Conservation (phyloP, 2,888 invertebrate species). For the Lottia gigantea region DNA sequence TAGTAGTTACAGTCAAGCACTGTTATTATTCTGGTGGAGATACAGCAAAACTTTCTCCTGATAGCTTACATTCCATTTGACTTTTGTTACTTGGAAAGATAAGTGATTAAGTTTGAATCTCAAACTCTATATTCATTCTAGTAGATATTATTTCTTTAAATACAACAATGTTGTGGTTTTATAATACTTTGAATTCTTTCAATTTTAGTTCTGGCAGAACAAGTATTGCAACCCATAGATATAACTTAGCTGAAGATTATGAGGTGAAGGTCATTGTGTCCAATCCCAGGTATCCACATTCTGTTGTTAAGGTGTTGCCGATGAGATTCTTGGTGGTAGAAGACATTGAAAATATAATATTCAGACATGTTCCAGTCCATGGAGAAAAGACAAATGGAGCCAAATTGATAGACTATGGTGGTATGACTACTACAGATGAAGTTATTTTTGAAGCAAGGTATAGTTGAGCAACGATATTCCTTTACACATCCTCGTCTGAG, state of each 20-base stretch:
- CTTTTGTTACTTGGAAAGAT: too few species aligned
- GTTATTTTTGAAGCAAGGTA: neutral
- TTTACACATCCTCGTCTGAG: constrained; percentile 1
- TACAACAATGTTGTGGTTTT: too few species aligned
- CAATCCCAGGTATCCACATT: constrained; percentile 46
- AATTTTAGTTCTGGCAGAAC: constrained; percentile 38
- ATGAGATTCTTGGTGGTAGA: constrained; percentile 49
- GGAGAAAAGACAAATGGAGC: constrained; percentile 10
- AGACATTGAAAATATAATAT: constrained; percentile 37
- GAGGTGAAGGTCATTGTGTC: constrained; percentile 44
- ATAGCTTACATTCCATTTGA: too few species aligned
- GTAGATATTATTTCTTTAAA: too few species aligned
- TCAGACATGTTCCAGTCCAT: constrained; percentile 28
- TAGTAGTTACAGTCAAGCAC: too few species aligned
- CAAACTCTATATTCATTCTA: too few species aligned
- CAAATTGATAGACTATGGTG: neutral
- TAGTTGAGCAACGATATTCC: too few species aligned
- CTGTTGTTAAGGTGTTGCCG: constrained; percentile 40
- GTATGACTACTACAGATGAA: constrained; percentile 21
- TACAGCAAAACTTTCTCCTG: too few species aligned
- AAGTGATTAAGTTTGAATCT: too few species aligned
- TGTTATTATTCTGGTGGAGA: too few species aligned
- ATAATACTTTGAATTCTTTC: too few species aligned
- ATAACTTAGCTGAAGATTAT: constrained; percentile 41
- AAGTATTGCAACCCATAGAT: constrained; percentile 44